Evolutionary conservation across 2,888 invertebrate species (phyloP), one percentile per base, ranked within the genome.

Genomic region (Lydus trimaculatus): DNA sequence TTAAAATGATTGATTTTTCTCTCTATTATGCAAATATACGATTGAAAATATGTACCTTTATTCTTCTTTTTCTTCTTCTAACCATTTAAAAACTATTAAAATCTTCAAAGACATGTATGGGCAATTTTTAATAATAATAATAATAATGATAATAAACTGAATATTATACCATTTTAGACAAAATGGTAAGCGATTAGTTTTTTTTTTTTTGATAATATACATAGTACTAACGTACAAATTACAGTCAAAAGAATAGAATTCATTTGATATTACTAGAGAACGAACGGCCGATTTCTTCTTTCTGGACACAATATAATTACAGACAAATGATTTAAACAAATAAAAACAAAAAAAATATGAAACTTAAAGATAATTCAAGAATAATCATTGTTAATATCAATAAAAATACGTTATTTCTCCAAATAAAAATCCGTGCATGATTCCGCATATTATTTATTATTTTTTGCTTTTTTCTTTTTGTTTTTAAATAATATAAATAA

Each of bases 371-470:
- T 62, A 62, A 39, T 62, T 25, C 48, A 39, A 23, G 23, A 28
- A 31, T 60, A 59, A 59, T 59, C n/a, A 17, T n/a, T 28, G 64
- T 70, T 64, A 70, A 70, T 70, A 70, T 70, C 70, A 70, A 28
- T 64, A 69, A 66, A 65, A 70, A 66, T 69, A 66, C 43, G 36
- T 64, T 67, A 58, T 59, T 36, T 56, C 15, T 25, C 28, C 1
- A 69, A 69, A 69, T 23, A 65, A 74, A 77, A 74, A 79, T 76
- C 78, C 77, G 77, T 67, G 79, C 79, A 79, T 79, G 76, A 77
- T 69, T 75, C 68, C 71, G 52, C 67, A 60, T 67, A 73, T 63
- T 68, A 61, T 63, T 74, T 72, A 71, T 72, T 68, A 25, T 31
- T 9, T 65, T 52, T 33, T 48, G 23, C 17, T 60, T 23, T 61